phyloP scores from a whole-genome alignment of 2,888 invertebrate genomes.

The Callinectes sapidus region DNA sequence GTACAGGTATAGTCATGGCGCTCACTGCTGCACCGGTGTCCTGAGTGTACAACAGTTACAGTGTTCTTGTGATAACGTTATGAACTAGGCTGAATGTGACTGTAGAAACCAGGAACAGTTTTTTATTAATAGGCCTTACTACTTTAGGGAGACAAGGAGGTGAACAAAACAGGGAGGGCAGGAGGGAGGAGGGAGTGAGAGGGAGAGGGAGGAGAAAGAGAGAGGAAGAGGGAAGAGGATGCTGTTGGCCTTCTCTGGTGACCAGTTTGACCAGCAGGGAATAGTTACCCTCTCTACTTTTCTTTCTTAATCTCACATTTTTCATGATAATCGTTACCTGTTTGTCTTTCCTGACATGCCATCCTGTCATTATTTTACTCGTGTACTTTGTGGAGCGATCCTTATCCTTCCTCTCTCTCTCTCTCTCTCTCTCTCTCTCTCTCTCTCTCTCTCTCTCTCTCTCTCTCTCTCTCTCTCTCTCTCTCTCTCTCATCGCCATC shows the following conservation, averaged over 20 bases:
- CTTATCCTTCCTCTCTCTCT: neutral
- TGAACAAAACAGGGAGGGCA: neutral
- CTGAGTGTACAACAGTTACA: neutral
- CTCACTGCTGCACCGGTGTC: neutral
- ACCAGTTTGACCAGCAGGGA: neutral
- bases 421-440: neutral
- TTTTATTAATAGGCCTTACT: neutral
- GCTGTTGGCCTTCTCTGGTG: constrained; percentile 23
- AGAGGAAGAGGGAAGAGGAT: constrained; percentile 1
- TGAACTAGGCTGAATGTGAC: neutral
- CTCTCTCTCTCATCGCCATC: neutral
- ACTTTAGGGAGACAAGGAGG: neutral
- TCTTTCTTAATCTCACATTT: neutral
- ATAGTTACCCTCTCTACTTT: neutral
- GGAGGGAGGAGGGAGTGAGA: neutral
- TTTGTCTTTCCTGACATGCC: neutral
- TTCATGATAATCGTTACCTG: neutral
- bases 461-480: neutral
- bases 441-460: neutral
- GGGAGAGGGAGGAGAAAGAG: neutral
- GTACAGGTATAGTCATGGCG: neutral
- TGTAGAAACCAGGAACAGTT: neutral
- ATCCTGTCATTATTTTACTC: neutral
- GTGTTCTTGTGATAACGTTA: neutral
- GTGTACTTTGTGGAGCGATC: neutral